Evolutionary conservation across 2,888 invertebrate species (phyloP).

Genomic region (Odontocerum albicorne): DNA sequence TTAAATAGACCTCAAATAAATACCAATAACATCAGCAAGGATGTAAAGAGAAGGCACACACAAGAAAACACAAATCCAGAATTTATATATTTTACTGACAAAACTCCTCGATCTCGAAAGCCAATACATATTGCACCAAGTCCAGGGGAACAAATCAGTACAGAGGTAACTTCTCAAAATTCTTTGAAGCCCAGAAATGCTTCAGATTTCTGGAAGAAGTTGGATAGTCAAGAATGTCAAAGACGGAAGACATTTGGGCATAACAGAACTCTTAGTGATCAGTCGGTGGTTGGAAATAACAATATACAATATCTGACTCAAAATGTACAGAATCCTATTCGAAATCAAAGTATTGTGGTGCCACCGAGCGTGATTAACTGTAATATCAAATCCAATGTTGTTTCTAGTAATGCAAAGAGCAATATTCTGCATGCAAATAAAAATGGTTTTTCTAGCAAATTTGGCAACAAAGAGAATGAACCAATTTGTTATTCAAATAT

Average conservation of each 20-base stretch:
- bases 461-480: conserved; percentile 29
- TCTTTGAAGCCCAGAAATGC: conserved; percentile 53
- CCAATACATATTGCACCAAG: conserved; percentile 68
- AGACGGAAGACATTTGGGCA: conserved; percentile 44
- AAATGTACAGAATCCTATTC: conserved; percentile 1
- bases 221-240: conserved; percentile 57
- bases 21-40: conserved; percentile 32
- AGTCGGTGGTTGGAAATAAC: conserved; percentile 39
- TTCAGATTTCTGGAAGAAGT: conserved; percentile 66
- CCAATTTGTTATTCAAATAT: conserved; percentile 35
- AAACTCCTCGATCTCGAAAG: conserved; percentile 70
- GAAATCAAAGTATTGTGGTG: conserved; percentile 1
- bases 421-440: conserved; percentile 4
- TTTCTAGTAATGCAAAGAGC: conserved; percentile 17
- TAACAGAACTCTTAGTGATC: conserved; percentile 49
- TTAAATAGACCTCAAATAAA: conserved; percentile 38
- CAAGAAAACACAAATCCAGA: conserved; percentile 52
- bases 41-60: conserved; percentile 43
- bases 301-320: conserved; percentile 5
- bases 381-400: conserved; percentile 37
- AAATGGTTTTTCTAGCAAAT: conserved; percentile 38
- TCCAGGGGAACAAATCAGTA: conserved; percentile 52
- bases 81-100: conserved; percentile 70
- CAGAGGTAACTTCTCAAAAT: conserved; percentile 56
- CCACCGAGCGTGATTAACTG: conserved; percentile 25